phyloP scores from a whole-genome alignment of 2,888 invertebrate species.

The Tinea trinotella region DNA sequence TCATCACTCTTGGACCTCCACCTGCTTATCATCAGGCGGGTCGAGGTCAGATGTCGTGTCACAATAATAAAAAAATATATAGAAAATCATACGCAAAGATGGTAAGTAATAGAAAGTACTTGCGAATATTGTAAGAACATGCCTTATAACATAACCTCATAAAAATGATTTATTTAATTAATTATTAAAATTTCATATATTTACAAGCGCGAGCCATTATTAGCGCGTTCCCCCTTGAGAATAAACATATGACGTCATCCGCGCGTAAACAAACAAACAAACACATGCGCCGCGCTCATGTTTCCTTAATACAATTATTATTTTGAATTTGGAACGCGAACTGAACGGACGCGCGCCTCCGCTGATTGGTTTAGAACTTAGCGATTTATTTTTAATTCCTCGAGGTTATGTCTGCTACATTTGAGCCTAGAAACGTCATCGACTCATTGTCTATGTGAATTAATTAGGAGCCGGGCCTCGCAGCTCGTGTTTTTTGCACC shows the following conservation, averaged over 20 bases:
- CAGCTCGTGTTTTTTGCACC: slow-evolving; percentile 15
- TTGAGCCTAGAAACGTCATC: slow-evolving; percentile 9
- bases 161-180: no score
- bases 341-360: slow-evolving; percentile 39
- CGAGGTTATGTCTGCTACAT: slow-evolving; percentile 15
- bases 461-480: slow-evolving; percentile 28
- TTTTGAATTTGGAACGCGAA: slow-evolving; percentile 66
- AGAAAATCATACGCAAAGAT: no score
- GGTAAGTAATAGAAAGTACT: no score
- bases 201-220: no score
- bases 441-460: slow-evolving; percentile 41
- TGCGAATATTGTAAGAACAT: no score
- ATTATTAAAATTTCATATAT: no score
- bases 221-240: slow-evolving; percentile 57
- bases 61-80: no score
- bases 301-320: slow-evolving; percentile 73
- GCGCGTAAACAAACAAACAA: slow-evolving; percentile 74
- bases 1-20: no score
- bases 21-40: no score
- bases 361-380: slow-evolving; percentile 2
- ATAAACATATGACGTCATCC: slow-evolving; percentile 74
- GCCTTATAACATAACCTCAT: no score
- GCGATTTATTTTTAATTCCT: slow-evolving; percentile 22
- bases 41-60: no score
- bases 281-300: slow-evolving; percentile 73